phyloP scores from a whole-genome alignment of 2,888 invertebrate genomes.

The Vesta saturnalis region DNA sequence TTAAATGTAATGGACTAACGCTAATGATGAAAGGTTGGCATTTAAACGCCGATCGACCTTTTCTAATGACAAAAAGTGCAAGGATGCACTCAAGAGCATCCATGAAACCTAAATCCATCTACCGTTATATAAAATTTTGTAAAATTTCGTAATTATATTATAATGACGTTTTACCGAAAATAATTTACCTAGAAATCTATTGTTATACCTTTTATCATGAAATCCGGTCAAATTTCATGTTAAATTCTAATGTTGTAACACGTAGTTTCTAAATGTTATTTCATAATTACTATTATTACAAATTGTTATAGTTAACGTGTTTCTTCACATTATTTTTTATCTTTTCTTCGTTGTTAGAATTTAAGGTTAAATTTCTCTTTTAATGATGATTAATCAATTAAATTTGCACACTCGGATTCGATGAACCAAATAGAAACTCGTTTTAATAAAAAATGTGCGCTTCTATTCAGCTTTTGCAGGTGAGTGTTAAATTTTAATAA shows the following conservation, averaged over 20 bases:
- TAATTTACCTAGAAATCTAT: neutral
- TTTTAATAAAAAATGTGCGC: too few relatives aligned
- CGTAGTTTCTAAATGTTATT: neutral
- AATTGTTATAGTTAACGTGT: too few relatives aligned
- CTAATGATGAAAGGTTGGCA: neutral
- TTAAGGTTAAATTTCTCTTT: neutral
- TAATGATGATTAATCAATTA: neutral
- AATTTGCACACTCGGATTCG: neutral
- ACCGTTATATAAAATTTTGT: too few relatives aligned
- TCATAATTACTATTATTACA: too few relatives aligned
- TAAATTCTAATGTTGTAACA: neutral
- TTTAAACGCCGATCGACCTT: conserved; percentile 4
- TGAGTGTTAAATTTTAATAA: too few relatives aligned
- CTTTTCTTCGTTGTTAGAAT: too few relatives aligned
- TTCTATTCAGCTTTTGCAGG: too few relatives aligned
- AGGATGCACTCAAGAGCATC: neutral
- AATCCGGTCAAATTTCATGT: neutral
- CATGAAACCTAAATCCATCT: neutral
- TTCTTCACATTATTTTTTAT: too few relatives aligned
- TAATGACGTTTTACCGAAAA: neutral
- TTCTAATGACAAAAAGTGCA: neutral
- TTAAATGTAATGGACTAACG: neutral
- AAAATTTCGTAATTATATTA: neutral
- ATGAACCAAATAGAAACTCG: neutral
- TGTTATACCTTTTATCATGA: neutral